Conservation (phyloP, 1,140 invertebrate genomes). For the Drosophila ananassae region DNA sequence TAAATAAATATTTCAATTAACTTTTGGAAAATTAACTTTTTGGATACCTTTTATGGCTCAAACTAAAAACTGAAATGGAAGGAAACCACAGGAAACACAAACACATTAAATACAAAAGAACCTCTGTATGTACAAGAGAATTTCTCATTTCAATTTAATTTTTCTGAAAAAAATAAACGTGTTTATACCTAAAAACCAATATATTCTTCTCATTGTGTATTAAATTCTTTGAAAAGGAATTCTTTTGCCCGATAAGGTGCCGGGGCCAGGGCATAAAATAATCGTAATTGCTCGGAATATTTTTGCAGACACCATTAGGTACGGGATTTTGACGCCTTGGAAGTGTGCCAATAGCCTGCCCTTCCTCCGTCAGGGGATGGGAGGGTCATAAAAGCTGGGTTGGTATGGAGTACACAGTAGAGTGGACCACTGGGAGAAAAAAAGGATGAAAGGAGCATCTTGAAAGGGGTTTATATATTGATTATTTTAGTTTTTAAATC, state of each 20-base stretch:
- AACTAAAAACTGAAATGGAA: conserved; percentile 20
- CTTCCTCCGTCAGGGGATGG: not conserved
- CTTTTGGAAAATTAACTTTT: conserved; percentile 66
- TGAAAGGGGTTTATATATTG: not conserved
- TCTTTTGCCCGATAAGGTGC: conserved; percentile 22
- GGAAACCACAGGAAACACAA: conserved; percentile 17
- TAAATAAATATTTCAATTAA: conserved; percentile 57
- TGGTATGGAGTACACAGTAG: no score
- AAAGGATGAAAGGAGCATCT: not conserved
- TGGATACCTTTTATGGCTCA: conserved; percentile 71
- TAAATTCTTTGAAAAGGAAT: conserved; percentile 50
- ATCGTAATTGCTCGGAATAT: conserved; percentile 58
- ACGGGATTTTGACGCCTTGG: conserved; percentile 49
- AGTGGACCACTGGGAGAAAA: no score
- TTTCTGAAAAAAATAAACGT: conserved; percentile 69
- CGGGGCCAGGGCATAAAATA: conserved; percentile 24
- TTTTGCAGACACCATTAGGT: conserved; percentile 77
- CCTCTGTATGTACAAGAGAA: conserved; percentile 63
- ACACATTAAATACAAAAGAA: conserved; percentile 54
- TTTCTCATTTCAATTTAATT: conserved; percentile 64
- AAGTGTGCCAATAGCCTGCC: conserved; percentile 56
- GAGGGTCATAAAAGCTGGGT: not conserved
- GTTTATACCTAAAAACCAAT: conserved; percentile 49
- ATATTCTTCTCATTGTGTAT: conserved; percentile 25
- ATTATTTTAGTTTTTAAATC: not conserved